Conservation (phyloP, 1,140 invertebrate genomes). For the Neotoxoptera formosana region DNA sequence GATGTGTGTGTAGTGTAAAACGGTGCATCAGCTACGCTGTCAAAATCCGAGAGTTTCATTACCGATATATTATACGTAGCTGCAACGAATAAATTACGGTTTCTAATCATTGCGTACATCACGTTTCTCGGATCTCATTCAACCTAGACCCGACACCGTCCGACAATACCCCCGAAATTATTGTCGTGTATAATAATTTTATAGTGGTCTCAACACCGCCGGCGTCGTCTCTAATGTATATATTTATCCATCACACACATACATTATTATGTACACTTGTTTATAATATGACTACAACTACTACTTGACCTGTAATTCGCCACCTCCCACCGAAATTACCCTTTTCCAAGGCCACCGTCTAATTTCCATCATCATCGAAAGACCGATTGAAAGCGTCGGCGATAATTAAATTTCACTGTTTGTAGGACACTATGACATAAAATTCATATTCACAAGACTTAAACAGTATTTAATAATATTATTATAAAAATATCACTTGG, state of each 20-base stretch:
- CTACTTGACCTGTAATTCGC: no score
- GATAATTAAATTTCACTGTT: no score
- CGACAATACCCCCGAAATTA: background rate
- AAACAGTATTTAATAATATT: background rate
- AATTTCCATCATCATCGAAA: no score
- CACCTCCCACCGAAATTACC: no score
- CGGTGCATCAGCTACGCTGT: background rate
- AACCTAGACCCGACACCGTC: background rate
- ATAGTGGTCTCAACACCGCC: background rate
- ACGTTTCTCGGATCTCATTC: background rate
- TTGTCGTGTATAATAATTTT: background rate
- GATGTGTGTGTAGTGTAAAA: background rate
- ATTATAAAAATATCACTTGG: no score
- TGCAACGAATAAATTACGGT: background rate
- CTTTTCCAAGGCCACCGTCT: background rate
- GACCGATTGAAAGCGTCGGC: no score
- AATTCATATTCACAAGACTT: background rate
- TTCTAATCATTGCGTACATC: background rate
- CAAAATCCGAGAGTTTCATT: slow-evolving; percentile 4
- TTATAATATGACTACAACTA: no score
- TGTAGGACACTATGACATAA: background rate
- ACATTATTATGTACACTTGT: no score
- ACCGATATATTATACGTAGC: background rate
- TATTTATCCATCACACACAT: background rate
- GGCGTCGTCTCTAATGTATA: background rate